Conservation (phyloP, 2,888 invertebrate species). For the Melieria crassipennis region DNA sequence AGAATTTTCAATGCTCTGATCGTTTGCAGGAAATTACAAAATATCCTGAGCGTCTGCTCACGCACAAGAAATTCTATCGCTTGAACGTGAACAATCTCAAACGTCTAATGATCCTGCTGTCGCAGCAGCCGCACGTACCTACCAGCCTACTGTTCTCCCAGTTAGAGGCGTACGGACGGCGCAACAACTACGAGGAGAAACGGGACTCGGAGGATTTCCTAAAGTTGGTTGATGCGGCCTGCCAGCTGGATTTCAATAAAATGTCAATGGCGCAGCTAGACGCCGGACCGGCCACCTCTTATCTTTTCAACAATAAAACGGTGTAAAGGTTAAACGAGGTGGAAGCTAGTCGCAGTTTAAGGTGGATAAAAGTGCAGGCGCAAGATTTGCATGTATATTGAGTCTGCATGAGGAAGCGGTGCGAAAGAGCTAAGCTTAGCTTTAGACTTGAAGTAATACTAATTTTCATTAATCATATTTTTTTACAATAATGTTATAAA, state of each 20-base stretch:
- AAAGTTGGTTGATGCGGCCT: constrained; percentile 22
- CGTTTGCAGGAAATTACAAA: constrained; percentile 42
- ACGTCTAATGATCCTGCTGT: constrained; percentile 42
- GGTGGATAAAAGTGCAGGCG: no score
- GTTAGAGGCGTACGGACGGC: constrained; percentile 43
- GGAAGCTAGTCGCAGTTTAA: no score
- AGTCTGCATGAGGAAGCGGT: no score
- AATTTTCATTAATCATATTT: no score
- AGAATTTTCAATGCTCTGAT: not conserved
- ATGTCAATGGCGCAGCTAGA: constrained; percentile 1
- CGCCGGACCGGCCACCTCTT: constrained; percentile 10
- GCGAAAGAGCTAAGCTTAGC: no score
- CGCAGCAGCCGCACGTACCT: constrained; percentile 19
- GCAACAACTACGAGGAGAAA: constrained; percentile 39
- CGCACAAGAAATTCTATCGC: constrained; percentile 39
- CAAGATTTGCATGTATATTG: no score
- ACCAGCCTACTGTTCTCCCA: constrained; percentile 35
- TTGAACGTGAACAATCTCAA: constrained; percentile 42
- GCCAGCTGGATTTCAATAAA: constrained; percentile 18
- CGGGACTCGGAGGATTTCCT: constrained; percentile 12
- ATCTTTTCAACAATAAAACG: constrained; percentile 10
- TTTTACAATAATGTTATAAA: no score
- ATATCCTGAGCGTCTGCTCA: constrained; percentile 39
- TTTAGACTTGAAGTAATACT: no score
- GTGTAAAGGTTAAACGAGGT: not conserved